phyloP scores from a whole-genome alignment of 1,140 invertebrate species.

The Chrysopa pallens region DNA sequence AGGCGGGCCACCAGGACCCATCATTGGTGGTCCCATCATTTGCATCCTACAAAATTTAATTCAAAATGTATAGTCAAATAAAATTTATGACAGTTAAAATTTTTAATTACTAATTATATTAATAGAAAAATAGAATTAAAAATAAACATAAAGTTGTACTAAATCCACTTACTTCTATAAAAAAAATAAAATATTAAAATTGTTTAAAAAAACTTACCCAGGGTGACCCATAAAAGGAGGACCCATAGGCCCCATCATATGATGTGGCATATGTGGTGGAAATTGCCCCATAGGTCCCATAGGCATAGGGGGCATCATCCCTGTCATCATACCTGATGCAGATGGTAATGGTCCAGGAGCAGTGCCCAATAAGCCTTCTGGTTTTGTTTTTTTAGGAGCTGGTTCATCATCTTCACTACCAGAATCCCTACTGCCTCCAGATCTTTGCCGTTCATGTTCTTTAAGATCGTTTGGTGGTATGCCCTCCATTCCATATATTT shows the following conservation, averaged over 20 bases:
- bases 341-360: conserved; percentile 27
- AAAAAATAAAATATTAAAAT: too few species aligned
- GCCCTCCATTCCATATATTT: conserved; percentile 99
- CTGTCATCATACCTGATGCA: conserved; percentile 30
- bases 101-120: not conserved
- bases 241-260: conserved; percentile 55
- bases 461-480: conserved; percentile 90
- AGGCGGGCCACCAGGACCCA: conserved; percentile 38
- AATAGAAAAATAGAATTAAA: not conserved
- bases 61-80: conserved; percentile 1
- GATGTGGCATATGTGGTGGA: conserved; percentile 33
- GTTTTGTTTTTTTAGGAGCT: conserved; percentile 46
- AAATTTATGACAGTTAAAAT: conserved; percentile 2
- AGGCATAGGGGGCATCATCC: conserved; percentile 34
- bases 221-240: conserved; percentile 49
- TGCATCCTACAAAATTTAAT: conserved; percentile 25
- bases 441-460: conserved; percentile 81
- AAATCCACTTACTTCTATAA: too few species aligned
- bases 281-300: conserved; percentile 34
- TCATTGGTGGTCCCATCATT: conserved; percentile 31
- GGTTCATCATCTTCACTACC: conserved; percentile 57
- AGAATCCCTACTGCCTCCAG: conserved; percentile 31
- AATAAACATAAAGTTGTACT: too few species aligned
- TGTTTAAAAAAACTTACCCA: conserved; percentile 27
- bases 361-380: conserved; percentile 36